Evolutionary conservation across 1,140 invertebrate genomes (phyloP).

Genomic region (Carcinoscorpius rotundicauda): DNA sequence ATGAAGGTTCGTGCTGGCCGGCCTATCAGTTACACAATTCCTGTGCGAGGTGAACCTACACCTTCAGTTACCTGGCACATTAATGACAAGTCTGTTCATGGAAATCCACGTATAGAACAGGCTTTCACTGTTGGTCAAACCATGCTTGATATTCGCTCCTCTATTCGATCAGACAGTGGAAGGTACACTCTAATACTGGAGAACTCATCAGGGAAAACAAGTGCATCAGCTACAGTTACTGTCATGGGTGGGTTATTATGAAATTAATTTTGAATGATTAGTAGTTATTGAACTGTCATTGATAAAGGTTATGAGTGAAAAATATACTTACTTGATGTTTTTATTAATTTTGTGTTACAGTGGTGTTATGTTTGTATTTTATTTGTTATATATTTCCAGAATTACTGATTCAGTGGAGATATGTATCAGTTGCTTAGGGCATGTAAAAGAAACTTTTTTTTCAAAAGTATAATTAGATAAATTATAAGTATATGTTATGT

Average conservation of each 20-base stretch:
- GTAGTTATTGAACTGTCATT: conserved; percentile 5
- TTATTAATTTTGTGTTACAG: neutral
- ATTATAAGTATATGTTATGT: too few species aligned
- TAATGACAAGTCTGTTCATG: conserved; percentile 58
- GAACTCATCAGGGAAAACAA: conserved; percentile 67
- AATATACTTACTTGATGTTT: too few species aligned
- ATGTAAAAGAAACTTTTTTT: too few species aligned
- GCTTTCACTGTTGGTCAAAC: conserved; percentile 58
- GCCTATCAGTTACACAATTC: conserved; percentile 73
- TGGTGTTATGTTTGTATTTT: neutral
- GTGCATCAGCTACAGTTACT: conserved; percentile 69
- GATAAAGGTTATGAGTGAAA: neutral
- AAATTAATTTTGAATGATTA: conserved; percentile 2
- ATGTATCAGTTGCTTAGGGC: too few species aligned
- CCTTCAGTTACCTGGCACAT: conserved; percentile 73
- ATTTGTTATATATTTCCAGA: too few species aligned
- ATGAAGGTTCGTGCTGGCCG: conserved; percentile 80
- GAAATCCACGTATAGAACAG: conserved; percentile 52
- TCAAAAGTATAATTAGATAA: too few species aligned
- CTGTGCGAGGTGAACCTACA: conserved; percentile 49
- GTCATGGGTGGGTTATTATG: conserved; percentile 47
- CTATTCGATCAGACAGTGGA: conserved; percentile 65
- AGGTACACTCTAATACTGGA: conserved; percentile 69
- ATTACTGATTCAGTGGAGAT: too few species aligned
- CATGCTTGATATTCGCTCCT: conserved; percentile 73